Evolutionary conservation across 2,888 invertebrate species (phyloP).

Genomic region (Cyrtodaria siliqua): DNA sequence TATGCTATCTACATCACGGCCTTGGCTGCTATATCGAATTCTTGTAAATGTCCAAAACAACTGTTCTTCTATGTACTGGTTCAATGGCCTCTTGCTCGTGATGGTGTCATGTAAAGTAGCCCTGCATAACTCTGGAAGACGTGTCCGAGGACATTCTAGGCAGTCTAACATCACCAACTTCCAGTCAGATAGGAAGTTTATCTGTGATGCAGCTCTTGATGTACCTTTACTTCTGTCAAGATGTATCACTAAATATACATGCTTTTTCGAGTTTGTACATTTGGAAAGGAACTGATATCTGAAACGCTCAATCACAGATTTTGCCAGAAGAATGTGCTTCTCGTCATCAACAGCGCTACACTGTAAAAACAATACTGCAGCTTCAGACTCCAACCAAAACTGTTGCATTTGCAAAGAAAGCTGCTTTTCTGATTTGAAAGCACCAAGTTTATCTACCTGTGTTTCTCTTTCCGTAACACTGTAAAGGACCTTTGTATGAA

Average conservation of each 20-base stretch:
- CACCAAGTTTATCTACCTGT: constrained; percentile 66
- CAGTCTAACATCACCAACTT: constrained; percentile 57
- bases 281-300: constrained; percentile 14
- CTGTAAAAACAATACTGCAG: constrained; percentile 56
- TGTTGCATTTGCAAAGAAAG: constrained; percentile 44
- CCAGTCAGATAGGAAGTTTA: no score
- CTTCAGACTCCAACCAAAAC: constrained; percentile 56
- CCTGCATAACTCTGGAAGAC: constrained; percentile 35
- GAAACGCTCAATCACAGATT: constrained; percentile 51
- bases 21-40: constrained; percentile 53
- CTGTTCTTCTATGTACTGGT: constrained; percentile 46
- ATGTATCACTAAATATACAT: constrained; percentile 52
- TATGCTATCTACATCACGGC: constrained; percentile 52
- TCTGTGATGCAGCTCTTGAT: no score
- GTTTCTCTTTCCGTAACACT: neutral
- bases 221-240: no score
- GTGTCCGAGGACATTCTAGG: constrained; percentile 39
- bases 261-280: constrained; percentile 2
- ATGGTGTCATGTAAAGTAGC: constrained; percentile 41
- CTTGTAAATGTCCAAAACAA: constrained; percentile 67
- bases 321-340: constrained; percentile 63
- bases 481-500: constrained; percentile 37
- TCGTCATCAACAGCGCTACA: constrained; percentile 60
- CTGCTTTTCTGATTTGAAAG: constrained; percentile 71
- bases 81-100: constrained; percentile 30